Percentiles rank a stretch among this genome's conserved stretches.
These are phyloP conservation scores for Xiphydria camelus DNA, from an alignment of 2,888 invertebrate genomes.

Conservation along the genomic window DNA sequence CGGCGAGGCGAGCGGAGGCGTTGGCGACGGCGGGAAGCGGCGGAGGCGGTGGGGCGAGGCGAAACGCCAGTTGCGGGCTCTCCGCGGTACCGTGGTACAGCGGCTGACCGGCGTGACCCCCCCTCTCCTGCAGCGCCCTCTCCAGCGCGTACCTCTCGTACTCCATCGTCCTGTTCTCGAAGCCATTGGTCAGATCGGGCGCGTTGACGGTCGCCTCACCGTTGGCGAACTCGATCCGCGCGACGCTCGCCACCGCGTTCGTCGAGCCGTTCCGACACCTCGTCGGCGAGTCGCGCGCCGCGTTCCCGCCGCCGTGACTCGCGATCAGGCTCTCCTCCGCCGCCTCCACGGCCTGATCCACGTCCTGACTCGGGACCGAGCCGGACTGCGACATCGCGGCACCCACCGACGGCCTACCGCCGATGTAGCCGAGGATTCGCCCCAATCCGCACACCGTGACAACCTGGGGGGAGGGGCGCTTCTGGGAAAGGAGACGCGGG, in stretches of 20 bases:
- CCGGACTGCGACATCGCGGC: constrained; percentile 54
- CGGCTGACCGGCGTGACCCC: constrained; percentile 2
- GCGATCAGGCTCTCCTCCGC: too few relatives aligned
- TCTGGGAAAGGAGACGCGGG: too few relatives aligned
- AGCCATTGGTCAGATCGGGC: constrained; percentile 46
- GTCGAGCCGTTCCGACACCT: constrained; percentile 26
- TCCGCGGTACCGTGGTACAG: constrained; percentile 3
- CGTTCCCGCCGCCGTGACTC: background rate
- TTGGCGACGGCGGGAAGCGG: background rate
- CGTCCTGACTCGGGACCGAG: constrained; percentile 41
- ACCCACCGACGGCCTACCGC: constrained; percentile 55
- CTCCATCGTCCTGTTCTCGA: constrained; percentile 46
- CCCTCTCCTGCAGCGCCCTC: constrained; percentile 24
- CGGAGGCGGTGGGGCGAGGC: background rate
- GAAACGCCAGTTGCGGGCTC: constrained; percentile 2
- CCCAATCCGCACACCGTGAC: constrained; percentile 54
- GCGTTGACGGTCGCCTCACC: constrained; percentile 30
- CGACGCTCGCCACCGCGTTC: constrained; percentile 31
- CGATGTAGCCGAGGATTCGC: constrained; percentile 56
- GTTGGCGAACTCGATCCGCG: constrained; percentile 37
- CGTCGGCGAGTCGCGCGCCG: background rate
- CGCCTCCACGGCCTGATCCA: too few relatives aligned
- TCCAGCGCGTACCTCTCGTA: constrained; percentile 39
- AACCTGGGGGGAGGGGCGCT: too few relatives aligned
- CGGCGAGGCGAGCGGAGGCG: background rate